A percentile compares a stretch with the other conserved stretches of the same genome.
phyloP scores from a whole-genome alignment of 2,113 vertebrate genomes.

The Podiceps cristatus region DNA sequence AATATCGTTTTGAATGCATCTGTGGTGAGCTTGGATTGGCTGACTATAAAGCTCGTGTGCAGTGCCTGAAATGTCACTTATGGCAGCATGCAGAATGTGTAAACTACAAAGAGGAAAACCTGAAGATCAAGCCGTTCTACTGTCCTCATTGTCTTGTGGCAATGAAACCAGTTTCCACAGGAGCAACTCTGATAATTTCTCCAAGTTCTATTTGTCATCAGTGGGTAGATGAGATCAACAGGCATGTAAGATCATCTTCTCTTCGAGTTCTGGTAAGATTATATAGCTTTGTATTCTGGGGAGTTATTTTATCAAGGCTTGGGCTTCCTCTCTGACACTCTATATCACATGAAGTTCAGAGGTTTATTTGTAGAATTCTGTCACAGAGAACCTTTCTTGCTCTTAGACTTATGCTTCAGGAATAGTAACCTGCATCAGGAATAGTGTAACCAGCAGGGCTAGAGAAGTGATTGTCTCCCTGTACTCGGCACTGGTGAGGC shows the following conservation, averaged over 20 bases:
- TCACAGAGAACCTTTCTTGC: not conserved
- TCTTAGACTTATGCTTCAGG: not conserved
- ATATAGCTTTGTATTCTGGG: not conserved
- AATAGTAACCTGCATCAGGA: too few species aligned
- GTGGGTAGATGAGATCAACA: conserved; percentile 98
- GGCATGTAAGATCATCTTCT: conserved; percentile 91
- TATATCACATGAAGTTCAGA: not conserved
- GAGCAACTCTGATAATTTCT: conserved; percentile 96
- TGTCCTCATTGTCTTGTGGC: conserved; percentile 97
- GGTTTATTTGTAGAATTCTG: not conserved
- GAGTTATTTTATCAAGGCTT: not conserved
- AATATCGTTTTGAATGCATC: conserved; percentile 96
- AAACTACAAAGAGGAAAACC: conserved; percentile 92
- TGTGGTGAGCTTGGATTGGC: conserved; percentile 90
- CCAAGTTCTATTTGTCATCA: conserved; percentile 98
- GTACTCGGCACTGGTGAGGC: too few species aligned
- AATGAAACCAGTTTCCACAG: conserved; percentile 93
- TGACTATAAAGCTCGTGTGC: conserved; percentile 93
- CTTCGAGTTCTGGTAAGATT: conserved; percentile 90
- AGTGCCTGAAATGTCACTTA: conserved; percentile 93
- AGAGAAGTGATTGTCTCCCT: too few species aligned
- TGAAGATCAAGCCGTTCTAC: conserved; percentile 91
- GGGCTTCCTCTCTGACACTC: not conserved
- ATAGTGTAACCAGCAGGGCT: too few species aligned
- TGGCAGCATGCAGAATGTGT: conserved; percentile 98